Base-by-base conservation (phyloP, 2,888 invertebrate genomes). In the Polydrusus cervinus region DNA sequence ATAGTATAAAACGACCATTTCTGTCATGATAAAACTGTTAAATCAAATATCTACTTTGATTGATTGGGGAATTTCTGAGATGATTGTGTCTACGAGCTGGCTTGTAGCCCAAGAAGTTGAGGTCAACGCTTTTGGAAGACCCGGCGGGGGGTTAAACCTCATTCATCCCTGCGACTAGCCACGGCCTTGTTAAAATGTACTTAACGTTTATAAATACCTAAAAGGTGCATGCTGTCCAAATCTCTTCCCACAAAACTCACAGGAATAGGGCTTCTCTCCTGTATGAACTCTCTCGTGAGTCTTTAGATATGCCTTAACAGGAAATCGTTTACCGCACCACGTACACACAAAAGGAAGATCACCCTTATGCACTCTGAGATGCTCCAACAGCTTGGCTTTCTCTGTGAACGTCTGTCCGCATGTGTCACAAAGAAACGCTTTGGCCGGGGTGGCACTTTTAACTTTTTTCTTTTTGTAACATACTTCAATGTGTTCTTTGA, bases 261-360 rank as follows among this genome's bases (percentile, higher is more conserved):
- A 84, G 0, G 89, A 86, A 65, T 83, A 85, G 0, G 85, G 85
- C 47, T 83, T 82, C 74, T 85, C 84, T 0, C 85, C 85, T 0
- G 87, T 86, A 79, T 91, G 91, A 45, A 81, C 82, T 20, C 80
- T 60, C 61, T 80, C 79, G 71, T 83, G 82, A 40, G 79, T 79
- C 49, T 79, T 79, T 8, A 83, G 76, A 43, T 80, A 80, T 69
- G 87, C 88, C 11, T 82, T 84, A 34, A 85, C 88, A 0, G 87
- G 84, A n/a, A 90, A 83, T 0, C 87, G 86, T 77, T 90, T 90
- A 0, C 89, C 89, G 69, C 90, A 90, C 2, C 88, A 82, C 43
- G 89, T 89, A 65, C 86, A 86, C 20, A 81, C 79, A 61, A 83
- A 84, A 16, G 86, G 85, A 55, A 89, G 89, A 71, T 90, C 89